These are phyloP conservation scores for Panagrolaimus sp. DNA, from an alignment of 1,140 invertebrate genomes.

Conservation along the genomic window DNA sequence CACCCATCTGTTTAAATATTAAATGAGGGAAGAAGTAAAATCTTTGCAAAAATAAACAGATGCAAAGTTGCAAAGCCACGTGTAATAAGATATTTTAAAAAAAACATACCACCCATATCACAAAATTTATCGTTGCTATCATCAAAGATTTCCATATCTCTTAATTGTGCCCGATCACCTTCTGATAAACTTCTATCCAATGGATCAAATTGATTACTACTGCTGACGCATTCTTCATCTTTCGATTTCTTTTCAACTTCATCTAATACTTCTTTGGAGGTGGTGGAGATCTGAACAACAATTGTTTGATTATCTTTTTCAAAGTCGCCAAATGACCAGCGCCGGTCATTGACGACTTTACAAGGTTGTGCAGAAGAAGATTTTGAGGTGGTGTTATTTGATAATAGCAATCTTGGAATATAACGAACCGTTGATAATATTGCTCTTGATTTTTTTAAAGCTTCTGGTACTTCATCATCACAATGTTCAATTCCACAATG, in stretches of 20 bases:
- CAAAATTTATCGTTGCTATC: slow-evolving; percentile 54
- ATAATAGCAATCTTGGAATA: not conserved
- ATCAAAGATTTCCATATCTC: slow-evolving; percentile 53
- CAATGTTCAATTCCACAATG: slow-evolving; percentile 86
- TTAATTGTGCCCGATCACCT: slow-evolving; percentile 47
- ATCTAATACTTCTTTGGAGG: not conserved
- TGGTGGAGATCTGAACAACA: not conserved
- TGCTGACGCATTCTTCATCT: slow-evolving; percentile 21
- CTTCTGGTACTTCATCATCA: slow-evolving; percentile 66
- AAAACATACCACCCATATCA: slow-evolving; percentile 54
- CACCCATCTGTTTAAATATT: too few relatives aligned
- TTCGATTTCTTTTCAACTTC: not conserved
- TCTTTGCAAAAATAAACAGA: not conserved
- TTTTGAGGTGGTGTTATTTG: not conserved
- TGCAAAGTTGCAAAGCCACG: not conserved
- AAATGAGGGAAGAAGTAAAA: too few relatives aligned
- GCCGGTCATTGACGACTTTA: not conserved
- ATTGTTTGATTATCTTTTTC: not conserved
- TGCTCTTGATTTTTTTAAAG: slow-evolving; percentile 40
- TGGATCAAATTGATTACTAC: slow-evolving; percentile 56
- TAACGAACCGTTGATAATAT: slow-evolving; percentile 32
- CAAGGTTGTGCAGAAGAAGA: not conserved
- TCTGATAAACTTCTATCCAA: slow-evolving; percentile 49
- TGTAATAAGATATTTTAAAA: not conserved
- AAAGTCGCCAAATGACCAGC: slow-evolving; percentile 15